Percentiles rank a stretch among this genome's conserved stretches.
These are phyloP conservation scores for Neostethus bicornis DNA, from an alignment of 2,797 vertebrate species.

Conservation along the genomic window DNA sequence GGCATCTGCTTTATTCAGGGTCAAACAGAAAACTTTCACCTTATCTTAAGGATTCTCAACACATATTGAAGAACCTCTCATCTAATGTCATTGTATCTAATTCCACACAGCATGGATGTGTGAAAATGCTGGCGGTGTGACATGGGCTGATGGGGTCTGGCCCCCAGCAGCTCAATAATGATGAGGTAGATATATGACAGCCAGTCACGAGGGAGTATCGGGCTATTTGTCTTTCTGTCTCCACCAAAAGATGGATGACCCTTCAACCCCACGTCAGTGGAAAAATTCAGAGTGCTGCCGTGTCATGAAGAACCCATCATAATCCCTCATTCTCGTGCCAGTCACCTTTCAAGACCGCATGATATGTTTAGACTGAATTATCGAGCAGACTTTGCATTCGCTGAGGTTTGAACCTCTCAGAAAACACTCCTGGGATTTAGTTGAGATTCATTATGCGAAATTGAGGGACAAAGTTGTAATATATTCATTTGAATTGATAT, in stretches of 20 bases:
- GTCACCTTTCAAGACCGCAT: slow-evolving; percentile 46
- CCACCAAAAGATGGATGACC: slow-evolving; percentile 76
- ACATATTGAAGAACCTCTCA: slow-evolving; percentile 39
- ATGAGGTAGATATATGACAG: slow-evolving; percentile 80
- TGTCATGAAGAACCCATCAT: slow-evolving; percentile 56
- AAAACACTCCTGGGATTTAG: neutral
- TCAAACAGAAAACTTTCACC: slow-evolving; percentile 10
- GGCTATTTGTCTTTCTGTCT: slow-evolving; percentile 81
- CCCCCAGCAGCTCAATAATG: slow-evolving; percentile 72
- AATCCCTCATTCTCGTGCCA: slow-evolving; percentile 50
- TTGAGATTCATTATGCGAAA: neutral
- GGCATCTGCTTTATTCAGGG: neutral
- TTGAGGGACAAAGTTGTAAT: neutral
- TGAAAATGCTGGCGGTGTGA: slow-evolving; percentile 52
- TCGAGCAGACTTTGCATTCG: slow-evolving; percentile 15
- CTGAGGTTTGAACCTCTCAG: slow-evolving; percentile 14
- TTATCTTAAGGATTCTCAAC: slow-evolving; percentile 38
- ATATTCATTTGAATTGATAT: neutral
- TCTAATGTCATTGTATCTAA: slow-evolving; percentile 38
- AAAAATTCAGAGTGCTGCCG: slow-evolving; percentile 64
- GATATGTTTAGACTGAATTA: slow-evolving; percentile 44
- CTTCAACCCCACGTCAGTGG: slow-evolving; percentile 58
- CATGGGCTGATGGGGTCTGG: slow-evolving; percentile 61
- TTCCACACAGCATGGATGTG: slow-evolving; percentile 29
- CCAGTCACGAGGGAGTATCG: slow-evolving; percentile 75